A percentile compares a stretch with the other conserved stretches of the same genome.
Evolutionary conservation across 2,888 invertebrate genomes (phyloP).

Genomic region (Hipparchia sbordonii): DNA sequence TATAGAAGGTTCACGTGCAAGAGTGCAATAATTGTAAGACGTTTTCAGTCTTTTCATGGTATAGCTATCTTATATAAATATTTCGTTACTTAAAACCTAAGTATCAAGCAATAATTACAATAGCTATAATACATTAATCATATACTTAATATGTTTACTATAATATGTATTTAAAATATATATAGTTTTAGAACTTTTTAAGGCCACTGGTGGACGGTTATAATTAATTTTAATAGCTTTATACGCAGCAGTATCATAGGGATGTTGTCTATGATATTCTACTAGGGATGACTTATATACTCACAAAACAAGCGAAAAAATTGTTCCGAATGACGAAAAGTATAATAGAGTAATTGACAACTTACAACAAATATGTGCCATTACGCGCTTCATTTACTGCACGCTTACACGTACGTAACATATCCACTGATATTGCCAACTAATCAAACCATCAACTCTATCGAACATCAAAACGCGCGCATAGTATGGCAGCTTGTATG

Average conservation of each 20-base stretch:
- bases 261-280: no score
- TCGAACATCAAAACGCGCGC: no score
- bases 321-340: no score
- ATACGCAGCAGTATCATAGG: not conserved
- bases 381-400: no score
- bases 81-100: slow-evolving; percentile 6
- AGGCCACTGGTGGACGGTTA: slow-evolving; percentile 3
- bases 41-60: slow-evolving; percentile 19
- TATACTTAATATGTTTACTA: not conserved
- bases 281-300: no score
- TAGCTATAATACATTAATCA: slow-evolving; percentile 6
- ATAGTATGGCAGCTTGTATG: no score
- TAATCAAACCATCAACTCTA: not conserved
- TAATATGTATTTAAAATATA: not conserved
- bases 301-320: not conserved
- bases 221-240: not conserved
- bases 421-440: no score
- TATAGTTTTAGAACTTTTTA: not conserved
- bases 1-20: slow-evolving; percentile 7
- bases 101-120: not conserved
- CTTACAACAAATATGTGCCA: no score
- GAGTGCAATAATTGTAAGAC: slow-evolving; percentile 20
- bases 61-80: not conserved
- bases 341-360: no score
- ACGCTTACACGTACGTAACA: no score